Evolutionary conservation across 2,888 invertebrate genomes (phyloP).

Genomic region (Thysanoteuthis rhombus): DNA sequence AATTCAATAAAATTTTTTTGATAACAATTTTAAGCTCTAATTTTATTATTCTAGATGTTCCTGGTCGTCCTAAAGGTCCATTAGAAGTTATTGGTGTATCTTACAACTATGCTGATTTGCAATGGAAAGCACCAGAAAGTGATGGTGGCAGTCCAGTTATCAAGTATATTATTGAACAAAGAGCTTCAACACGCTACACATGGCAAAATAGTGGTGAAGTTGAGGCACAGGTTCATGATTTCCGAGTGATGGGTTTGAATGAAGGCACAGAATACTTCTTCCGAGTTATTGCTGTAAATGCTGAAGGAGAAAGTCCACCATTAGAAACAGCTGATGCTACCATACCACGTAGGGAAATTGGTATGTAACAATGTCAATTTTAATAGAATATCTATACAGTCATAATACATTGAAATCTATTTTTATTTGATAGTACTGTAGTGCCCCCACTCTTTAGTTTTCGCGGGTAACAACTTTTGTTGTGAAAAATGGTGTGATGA

Average conservation of each 20-base stretch:
- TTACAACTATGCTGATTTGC: constrained; percentile 52
- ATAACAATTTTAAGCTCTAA: background rate
- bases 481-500: no score
- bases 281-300: constrained; percentile 86
- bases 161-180: constrained; percentile 55
- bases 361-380: constrained; percentile 1
- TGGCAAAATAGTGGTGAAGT: constrained; percentile 49
- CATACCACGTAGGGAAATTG: constrained; percentile 40
- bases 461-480: no score
- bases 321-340: constrained; percentile 50
- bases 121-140: constrained; percentile 66
- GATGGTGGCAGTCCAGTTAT: constrained; percentile 63
- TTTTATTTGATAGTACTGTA: background rate
- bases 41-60: constrained; percentile 41
- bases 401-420: background rate
- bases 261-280: constrained; percentile 77
- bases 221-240: constrained; percentile 42
- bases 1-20: no score
- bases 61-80: constrained; percentile 43
- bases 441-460: no score
- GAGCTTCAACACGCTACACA: constrained; percentile 60
- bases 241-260: constrained; percentile 48
- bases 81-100: constrained; percentile 47
- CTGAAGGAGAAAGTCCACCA: constrained; percentile 85
- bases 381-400: background rate